phyloP scores from a whole-genome alignment of 2,797 vertebrate genomes.

The Sebastes oblongus region DNA sequence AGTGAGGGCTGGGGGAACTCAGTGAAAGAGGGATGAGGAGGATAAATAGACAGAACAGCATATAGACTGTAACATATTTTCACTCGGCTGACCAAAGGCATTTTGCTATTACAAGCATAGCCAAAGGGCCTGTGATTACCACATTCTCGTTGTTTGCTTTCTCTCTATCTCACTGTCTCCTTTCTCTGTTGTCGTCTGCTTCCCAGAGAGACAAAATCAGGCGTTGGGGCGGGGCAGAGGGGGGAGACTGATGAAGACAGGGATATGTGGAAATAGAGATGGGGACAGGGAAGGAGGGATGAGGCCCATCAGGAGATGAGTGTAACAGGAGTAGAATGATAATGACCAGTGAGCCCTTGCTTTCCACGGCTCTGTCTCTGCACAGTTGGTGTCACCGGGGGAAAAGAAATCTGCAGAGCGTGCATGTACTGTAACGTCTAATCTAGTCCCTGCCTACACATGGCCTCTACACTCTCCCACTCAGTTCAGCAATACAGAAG shows the following conservation, averaged over 20 bases:
- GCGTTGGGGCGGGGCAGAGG: neutral
- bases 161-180: conserved; percentile 2
- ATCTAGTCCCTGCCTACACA: conserved; percentile 42
- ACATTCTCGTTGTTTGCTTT: neutral
- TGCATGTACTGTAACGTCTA: conserved; percentile 23
- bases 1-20: neutral
- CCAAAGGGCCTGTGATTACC: conserved; percentile 11
- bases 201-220: conserved; percentile 50
- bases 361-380: conserved; percentile 11
- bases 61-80: conserved; percentile 11
- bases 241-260: conserved; percentile 52
- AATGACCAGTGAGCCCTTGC: conserved; percentile 48
- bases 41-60: neutral
- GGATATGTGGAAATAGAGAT: conserved; percentile 53
- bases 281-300: conserved; percentile 1
- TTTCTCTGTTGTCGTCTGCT: conserved; percentile 3
- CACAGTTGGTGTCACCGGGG: conserved; percentile 27
- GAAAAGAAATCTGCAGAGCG: conserved; percentile 13
- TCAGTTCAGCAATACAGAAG: conserved; percentile 36
- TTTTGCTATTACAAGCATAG: conserved; percentile 16
- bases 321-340: conserved; percentile 55
- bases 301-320: conserved; percentile 52
- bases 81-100: conserved; percentile 10
- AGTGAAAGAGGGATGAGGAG: neutral
- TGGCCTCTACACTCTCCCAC: conserved; percentile 15